phyloP scores from a whole-genome alignment of 2,888 invertebrate genomes.

The Caenorhabditis imperialis region DNA sequence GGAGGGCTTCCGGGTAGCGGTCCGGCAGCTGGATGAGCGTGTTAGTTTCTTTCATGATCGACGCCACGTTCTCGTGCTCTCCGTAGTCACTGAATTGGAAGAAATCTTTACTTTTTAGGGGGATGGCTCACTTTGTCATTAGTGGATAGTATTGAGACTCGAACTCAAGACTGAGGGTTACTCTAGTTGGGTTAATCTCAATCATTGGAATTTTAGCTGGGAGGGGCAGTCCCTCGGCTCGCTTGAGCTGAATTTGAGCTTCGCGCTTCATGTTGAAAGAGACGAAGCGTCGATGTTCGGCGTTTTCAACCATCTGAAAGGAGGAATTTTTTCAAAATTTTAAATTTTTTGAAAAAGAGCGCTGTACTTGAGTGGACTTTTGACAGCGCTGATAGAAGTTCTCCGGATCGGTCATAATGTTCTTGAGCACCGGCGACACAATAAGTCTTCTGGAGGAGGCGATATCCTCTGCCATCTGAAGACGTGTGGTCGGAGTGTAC shows the following conservation, averaged over 20 bases:
- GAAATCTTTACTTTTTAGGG: not conserved
- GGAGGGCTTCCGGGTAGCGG: not conserved
- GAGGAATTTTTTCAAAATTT: too few species aligned
- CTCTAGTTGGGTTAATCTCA: conserved; percentile 54
- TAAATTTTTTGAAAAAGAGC: not conserved
- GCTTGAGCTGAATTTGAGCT: conserved; percentile 19
- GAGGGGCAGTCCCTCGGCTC: conserved; percentile 7
- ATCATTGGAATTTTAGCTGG: conserved; percentile 43
- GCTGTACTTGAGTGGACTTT: conserved; percentile 33
- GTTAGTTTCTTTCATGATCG: conserved; percentile 52
- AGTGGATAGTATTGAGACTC: conserved; percentile 42
- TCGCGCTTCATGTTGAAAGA: conserved; percentile 38
- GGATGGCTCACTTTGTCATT: conserved; percentile 25
- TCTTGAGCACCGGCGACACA: conserved; percentile 14
- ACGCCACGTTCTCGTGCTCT: conserved; percentile 33
- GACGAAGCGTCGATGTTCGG: conserved; percentile 12
- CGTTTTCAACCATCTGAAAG: conserved; percentile 41
- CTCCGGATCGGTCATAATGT: conserved; percentile 23
- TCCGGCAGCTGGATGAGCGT: conserved; percentile 54
- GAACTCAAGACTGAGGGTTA: conserved; percentile 49
- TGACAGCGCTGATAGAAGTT: conserved; percentile 28
- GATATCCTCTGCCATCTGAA: conserved; percentile 28
- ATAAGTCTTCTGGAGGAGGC: conserved; percentile 29
- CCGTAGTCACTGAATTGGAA: conserved; percentile 19
- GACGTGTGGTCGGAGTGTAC: conserved; percentile 11